Conservation (phyloP, 1,140 invertebrate species). For the Popillia japonica region DNA sequence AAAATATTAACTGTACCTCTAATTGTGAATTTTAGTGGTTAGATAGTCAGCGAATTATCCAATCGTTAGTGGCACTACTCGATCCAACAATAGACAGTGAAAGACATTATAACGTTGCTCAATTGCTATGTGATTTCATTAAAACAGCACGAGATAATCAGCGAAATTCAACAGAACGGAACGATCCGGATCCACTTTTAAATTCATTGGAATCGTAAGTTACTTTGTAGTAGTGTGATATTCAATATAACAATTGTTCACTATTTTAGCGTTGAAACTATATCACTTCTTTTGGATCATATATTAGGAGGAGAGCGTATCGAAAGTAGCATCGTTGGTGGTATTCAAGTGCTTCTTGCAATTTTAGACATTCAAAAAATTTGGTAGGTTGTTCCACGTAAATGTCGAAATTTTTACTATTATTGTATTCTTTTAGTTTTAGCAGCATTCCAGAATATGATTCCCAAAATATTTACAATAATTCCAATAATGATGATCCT, state of each 20-base stretch:
- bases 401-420: neutral
- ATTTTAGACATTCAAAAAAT: constrained; percentile 68
- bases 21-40: constrained; percentile 79
- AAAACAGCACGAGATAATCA: constrained; percentile 73
- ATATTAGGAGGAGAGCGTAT: constrained; percentile 73
- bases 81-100: constrained; percentile 76
- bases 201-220: constrained; percentile 75
- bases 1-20: no score
- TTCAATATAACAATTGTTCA: constrained; percentile 36
- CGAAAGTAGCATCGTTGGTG: constrained; percentile 81
- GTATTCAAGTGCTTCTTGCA: constrained; percentile 79
- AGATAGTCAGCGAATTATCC: constrained; percentile 84
- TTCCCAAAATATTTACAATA: constrained; percentile 49
- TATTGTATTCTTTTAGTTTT: constrained; percentile 22
- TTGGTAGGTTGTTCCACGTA: constrained; percentile 47
- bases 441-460: constrained; percentile 52
- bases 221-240: constrained; percentile 51
- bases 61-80: constrained; percentile 82
- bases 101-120: constrained; percentile 82
- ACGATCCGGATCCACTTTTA: constrained; percentile 72
- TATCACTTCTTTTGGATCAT: constrained; percentile 73
- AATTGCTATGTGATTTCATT: constrained; percentile 84
- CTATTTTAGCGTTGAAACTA: constrained; percentile 69
- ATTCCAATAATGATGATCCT: constrained; percentile 51
- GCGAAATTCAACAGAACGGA: constrained; percentile 66